Conservation (phyloP, 2,113 vertebrate genomes). For the Cyanoramphus novaezelandiae region DNA sequence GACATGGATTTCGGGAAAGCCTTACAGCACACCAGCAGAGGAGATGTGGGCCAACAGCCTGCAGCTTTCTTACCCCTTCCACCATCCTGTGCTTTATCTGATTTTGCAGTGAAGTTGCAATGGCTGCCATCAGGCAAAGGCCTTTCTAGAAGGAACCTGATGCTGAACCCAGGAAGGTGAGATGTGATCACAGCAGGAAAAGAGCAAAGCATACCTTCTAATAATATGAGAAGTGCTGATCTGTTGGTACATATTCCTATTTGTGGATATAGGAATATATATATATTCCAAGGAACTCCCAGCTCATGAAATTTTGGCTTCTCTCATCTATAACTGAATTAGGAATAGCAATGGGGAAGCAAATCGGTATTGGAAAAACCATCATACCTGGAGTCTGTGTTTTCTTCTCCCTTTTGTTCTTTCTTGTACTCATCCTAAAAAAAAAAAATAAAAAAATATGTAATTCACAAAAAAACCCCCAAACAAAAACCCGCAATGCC, state of each 20-base stretch:
- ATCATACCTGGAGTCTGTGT: constrained; percentile 56
- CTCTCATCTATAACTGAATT: neutral
- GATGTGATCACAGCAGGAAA: neutral
- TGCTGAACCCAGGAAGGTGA: neutral
- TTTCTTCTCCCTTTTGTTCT: neutral
- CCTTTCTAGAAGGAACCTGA: neutral
- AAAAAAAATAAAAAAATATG: neutral
- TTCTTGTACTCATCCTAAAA: neutral
- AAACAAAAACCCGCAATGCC: neutral
- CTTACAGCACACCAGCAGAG: neutral
- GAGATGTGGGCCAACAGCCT: neutral
- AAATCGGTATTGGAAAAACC: neutral
- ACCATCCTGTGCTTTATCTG: neutral
- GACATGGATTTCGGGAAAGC: neutral
- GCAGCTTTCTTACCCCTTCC: neutral
- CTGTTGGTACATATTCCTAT: neutral
- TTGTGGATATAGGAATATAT: neutral
- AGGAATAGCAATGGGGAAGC: neutral
- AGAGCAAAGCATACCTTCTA: neutral
- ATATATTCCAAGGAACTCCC: neutral
- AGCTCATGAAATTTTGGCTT: neutral
- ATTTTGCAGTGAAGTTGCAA: neutral
- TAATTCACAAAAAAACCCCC: neutral
- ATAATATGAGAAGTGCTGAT: neutral
- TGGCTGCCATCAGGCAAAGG: neutral